Evolutionary conservation across 2,113 vertebrate species (phyloP).

Genomic region (Pimephales promelas): DNA sequence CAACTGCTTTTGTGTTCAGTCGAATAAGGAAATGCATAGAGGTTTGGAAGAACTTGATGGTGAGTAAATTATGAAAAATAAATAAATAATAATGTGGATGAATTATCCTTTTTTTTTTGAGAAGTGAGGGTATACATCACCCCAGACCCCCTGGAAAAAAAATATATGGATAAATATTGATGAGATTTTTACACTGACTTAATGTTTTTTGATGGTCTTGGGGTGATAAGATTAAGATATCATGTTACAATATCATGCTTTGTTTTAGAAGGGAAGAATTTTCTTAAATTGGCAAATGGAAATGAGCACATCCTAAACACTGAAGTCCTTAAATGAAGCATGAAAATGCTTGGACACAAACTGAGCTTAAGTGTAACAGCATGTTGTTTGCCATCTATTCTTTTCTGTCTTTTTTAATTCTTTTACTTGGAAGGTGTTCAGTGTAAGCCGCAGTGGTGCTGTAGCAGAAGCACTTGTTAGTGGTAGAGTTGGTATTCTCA

Average conservation of each 20-base stretch:
- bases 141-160: neutral
- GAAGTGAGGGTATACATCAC: conserved; percentile 26
- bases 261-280: neutral
- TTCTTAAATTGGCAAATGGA: conserved; percentile 30
- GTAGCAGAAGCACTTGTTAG: conserved; percentile 61
- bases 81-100: too few relatives aligned
- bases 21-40: too few relatives aligned
- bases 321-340: conserved; percentile 64
- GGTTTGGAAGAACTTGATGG: too few relatives aligned
- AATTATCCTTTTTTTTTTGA: neutral
- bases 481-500: conserved; percentile 65
- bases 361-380: neutral
- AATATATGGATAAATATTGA: neutral
- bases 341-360: conserved; percentile 64
- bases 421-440: conserved; percentile 6
- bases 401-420: neutral
- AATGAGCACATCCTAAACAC: conserved; percentile 48
- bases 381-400: neutral
- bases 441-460: neutral
- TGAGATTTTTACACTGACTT: neutral
- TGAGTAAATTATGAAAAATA: too few relatives aligned
- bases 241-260: neutral
- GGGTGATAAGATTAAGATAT: neutral
- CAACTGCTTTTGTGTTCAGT: too few relatives aligned
- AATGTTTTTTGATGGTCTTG: conserved; percentile 3